Conservation (phyloP, 2,113 vertebrate genomes). For the Heteronetta atricapilla region DNA sequence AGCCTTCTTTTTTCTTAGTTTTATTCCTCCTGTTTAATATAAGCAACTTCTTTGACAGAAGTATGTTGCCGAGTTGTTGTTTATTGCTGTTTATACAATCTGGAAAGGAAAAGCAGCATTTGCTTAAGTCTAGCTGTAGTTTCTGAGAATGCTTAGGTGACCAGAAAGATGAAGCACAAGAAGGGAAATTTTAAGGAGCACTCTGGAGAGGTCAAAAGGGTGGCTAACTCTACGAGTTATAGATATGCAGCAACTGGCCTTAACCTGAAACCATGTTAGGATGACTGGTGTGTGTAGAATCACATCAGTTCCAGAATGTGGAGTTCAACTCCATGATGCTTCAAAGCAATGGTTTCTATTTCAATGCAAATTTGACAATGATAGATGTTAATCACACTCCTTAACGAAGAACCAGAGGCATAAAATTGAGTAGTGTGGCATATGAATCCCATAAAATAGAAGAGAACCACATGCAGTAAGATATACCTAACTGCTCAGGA, state of each 20-base stretch:
- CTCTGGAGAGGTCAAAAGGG: constrained; percentile 21
- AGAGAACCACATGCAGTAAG: constrained; percentile 31
- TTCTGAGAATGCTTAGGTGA: not conserved
- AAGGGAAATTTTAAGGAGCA: not conserved
- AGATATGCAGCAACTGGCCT: constrained; percentile 44
- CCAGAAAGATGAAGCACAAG: not conserved
- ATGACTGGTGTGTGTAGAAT: constrained; percentile 55
- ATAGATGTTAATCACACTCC: constrained; percentile 53
- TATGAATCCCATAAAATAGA: constrained; percentile 52
- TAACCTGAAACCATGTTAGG: constrained; percentile 46
- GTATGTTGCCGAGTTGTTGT: not conserved
- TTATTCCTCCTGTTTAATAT: not conserved
- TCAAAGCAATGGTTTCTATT: constrained; percentile 66
- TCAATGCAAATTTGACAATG: constrained; percentile 69
- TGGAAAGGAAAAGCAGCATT: not conserved
- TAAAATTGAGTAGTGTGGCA: constrained; percentile 48
- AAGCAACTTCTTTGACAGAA: not conserved
- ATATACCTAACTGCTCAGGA: not conserved
- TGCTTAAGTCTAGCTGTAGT: not conserved
- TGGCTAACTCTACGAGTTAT: not conserved
- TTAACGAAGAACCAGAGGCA: constrained; percentile 43
- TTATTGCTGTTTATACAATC: not conserved
- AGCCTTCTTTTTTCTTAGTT: not conserved
- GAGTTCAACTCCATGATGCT: constrained; percentile 40
- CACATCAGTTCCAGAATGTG: constrained; percentile 61